Evolutionary conservation across 2,888 invertebrate species (phyloP).

Genomic region (Pyrochroa serraticornis): DNA sequence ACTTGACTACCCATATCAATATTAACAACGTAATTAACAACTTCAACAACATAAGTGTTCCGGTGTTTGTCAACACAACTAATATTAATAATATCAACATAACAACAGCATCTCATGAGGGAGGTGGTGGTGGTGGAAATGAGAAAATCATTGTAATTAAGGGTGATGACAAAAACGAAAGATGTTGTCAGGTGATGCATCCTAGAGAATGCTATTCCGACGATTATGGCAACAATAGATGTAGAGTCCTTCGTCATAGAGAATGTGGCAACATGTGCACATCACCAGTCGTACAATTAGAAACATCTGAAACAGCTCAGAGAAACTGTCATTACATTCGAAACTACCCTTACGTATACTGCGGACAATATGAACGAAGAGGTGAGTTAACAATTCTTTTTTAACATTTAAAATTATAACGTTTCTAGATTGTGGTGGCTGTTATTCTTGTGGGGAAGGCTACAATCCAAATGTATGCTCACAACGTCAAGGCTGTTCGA

Average conservation of each 20-base stretch:
- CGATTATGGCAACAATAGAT: slow-evolving; percentile 5
- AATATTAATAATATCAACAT: slow-evolving; percentile 25
- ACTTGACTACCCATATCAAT: slow-evolving; percentile 24
- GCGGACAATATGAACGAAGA: slow-evolving; percentile 16
- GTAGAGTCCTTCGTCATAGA: slow-evolving; percentile 9
- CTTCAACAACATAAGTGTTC: slow-evolving; percentile 22
- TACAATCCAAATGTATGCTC: slow-evolving; percentile 17
- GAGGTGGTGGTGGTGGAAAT: neutral
- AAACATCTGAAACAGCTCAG: neutral
- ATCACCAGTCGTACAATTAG: slow-evolving; percentile 11
- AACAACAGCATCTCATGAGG: neutral
- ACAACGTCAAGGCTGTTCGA: slow-evolving; percentile 5
- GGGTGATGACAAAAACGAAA: neutral
- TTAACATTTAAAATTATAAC: neutral
- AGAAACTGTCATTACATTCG: slow-evolving; percentile 7
- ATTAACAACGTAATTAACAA: slow-evolving; percentile 23
- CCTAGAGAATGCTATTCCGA: slow-evolving; percentile 16
- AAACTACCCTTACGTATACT: slow-evolving; percentile 16
- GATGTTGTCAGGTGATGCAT: slow-evolving; percentile 22
- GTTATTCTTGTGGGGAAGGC: slow-evolving; percentile 11
- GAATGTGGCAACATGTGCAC: slow-evolving; percentile 14
- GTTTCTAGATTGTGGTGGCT: slow-evolving; percentile 12
- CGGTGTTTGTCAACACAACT: slow-evolving; percentile 24
- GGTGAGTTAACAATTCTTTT: slow-evolving; percentile 1
- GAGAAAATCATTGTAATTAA: neutral